Base-by-base conservation (phyloP, 2,888 invertebrate genomes). In the Penaeus monodon region DNA sequence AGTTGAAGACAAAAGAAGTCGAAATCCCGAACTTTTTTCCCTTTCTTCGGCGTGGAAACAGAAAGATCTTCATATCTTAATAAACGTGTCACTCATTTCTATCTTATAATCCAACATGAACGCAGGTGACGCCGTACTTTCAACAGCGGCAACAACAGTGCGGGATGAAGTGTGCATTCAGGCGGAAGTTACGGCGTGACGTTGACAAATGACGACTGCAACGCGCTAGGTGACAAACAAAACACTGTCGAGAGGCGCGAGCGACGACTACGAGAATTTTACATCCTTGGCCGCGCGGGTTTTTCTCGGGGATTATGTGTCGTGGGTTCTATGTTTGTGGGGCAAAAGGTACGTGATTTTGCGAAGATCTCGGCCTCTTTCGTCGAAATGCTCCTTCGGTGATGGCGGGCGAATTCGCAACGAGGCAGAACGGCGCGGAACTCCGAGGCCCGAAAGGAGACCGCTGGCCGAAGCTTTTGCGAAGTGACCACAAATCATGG, bases 121-220 rank as follows among this genome's bases (percentile, higher is more conserved):
- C 57, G 57, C 57, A 44, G 49, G 44, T 49, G 49, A 24, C 27
- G 73, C 29, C 29, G 38, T 29, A 44, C 76, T 44, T 49, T 49
- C 38, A 38, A n/a, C 38, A 49, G 20, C 44, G n/a, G 57, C 77
- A 38, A 49, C 77, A 77, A 57, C 64, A 65, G 76, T 33, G 74
- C 33, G 76, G 77, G 76, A 84, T 84, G 84, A 84, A 84, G 77
- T 84, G 84, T 68, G 77, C 77, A 77, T 84, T 84, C 66, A 84
- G 77, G 84, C 77, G 84, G 74, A 77, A 84, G 84, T 84, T 84
- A 70, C 84, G 66, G 64, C 84, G 38, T 74, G 84, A 84, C 84
- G 66, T 64, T 74, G 84, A 84, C 77, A 84, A 84, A 84, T 84
- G 77, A 77, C 77, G 66, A 77, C 77, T 76, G 77, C 77, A 77